phyloP scores from a whole-genome alignment of 2,113 vertebrate genomes.

The Rhizomys pruinosus region DNA sequence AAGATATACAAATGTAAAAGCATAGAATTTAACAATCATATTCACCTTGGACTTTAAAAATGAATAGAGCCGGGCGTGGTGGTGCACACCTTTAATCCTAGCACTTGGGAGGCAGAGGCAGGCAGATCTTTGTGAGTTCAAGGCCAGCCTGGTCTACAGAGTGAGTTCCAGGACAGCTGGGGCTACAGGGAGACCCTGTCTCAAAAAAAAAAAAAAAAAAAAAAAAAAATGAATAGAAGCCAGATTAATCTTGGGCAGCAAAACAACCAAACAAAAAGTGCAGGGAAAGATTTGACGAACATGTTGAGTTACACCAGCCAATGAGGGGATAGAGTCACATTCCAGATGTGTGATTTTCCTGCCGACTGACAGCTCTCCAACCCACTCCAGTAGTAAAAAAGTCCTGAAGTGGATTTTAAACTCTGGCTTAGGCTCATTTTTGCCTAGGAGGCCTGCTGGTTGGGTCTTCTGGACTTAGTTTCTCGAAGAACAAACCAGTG shows the following conservation, averaged over 20 bases:
- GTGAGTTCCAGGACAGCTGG: too few species aligned
- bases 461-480: slow-evolving; percentile 83
- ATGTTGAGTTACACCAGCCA: slow-evolving; percentile 87
- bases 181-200: too few species aligned
- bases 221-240: slow-evolving; percentile 86
- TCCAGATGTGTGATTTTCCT: slow-evolving; percentile 89
- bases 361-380: slow-evolving; percentile 87
- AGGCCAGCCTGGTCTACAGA: too few species aligned
- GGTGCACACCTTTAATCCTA: too few species aligned
- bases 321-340: slow-evolving; percentile 83
- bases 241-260: slow-evolving; percentile 85
- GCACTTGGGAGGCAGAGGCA: too few species aligned
- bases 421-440: slow-evolving; percentile 84
- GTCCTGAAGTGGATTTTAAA: slow-evolving; percentile 85
- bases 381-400: slow-evolving; percentile 85
- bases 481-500: slow-evolving; percentile 80
- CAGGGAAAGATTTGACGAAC: slow-evolving; percentile 75
- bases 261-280: slow-evolving; percentile 72
- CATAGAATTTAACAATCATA: slow-evolving; percentile 83
- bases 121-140: too few species aligned
- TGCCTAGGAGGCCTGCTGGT: slow-evolving; percentile 79
- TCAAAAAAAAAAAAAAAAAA: too few species aligned
- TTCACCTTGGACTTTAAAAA: slow-evolving; percentile 82
- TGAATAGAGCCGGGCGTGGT: too few species aligned
- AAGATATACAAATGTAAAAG: slow-evolving; percentile 82